Base-by-base conservation (phyloP, 2,888 invertebrate species). In the Alitta virens region DNA sequence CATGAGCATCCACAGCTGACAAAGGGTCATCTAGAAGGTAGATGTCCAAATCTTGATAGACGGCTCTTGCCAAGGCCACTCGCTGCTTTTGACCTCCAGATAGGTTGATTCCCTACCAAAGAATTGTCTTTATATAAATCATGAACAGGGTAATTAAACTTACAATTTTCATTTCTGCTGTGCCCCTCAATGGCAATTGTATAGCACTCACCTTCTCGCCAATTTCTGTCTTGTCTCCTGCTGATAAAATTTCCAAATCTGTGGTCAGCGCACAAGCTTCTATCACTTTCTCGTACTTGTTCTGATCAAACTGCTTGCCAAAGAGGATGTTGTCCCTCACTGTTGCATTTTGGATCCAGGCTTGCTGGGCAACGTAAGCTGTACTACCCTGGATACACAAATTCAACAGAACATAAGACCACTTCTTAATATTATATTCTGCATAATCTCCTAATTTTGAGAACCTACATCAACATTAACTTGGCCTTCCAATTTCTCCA, bases 281-380 rank as follows among this genome's bases (percentile, higher is more conserved):
- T 46, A 99, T 86, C 0, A 95, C 89, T 62, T 87, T 86, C 69
- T 90, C 86, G 80, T 97, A 97, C 50, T 86, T 84, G 60, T 84
- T 84, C 62, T 88, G 86, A 75, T 94, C 88, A 54, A 88, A 85
- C 0, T 86, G 75, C 68, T 89, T 88, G 16, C 94, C 94, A 83
- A 98, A 99, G 27, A 94, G 78, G 68, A 99, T 92, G 82, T 98
- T 98, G 76, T 96, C 91, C 74, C 90, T 88, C 26, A 98, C 83
- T 0, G 95, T 94, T 2, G 92, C 91, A 84, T 98, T 98, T 83
- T 97, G 97, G 62, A 98, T 97, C 98, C 98, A 98, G 0, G 97
- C 94, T 62, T 80, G 79, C 73, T 86, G 86, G 0, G 86, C 79
- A 1, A 86, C 86, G 72, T 85, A 86, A 0, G 85, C 86, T 5